Evolutionary conservation across 2,113 vertebrate genomes (phyloP).

Genomic region (Canis aureus): DNA sequence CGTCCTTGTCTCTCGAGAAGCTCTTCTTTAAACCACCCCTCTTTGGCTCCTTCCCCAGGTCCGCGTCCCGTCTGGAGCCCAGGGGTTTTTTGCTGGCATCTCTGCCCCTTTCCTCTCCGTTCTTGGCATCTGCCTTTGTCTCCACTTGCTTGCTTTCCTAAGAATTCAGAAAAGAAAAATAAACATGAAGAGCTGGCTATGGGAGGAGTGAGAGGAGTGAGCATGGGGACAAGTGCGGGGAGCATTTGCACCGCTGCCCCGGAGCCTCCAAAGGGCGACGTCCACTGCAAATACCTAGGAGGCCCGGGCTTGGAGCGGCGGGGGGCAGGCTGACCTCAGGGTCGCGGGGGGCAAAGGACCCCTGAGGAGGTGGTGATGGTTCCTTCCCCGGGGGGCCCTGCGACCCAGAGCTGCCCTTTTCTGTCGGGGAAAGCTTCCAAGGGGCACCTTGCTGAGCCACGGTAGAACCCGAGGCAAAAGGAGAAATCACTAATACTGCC

Average conservation of each 20-base stretch:
- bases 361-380: too few relatives aligned
- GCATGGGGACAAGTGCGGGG: not conserved
- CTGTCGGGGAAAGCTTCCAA: not conserved
- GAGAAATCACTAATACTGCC: not conserved
- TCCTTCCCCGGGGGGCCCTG: not conserved
- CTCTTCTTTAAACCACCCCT: slow-evolving; percentile 80
- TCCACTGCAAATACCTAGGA: not conserved
- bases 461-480: not conserved
- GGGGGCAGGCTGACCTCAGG: not conserved
- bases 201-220: not conserved
- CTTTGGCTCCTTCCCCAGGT: slow-evolving; percentile 81
- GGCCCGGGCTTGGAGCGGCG: not conserved
- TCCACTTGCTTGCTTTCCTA: slow-evolving; percentile 84
- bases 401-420: not conserved
- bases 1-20: slow-evolving; percentile 78
- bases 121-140: slow-evolving; percentile 81
- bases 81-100: slow-evolving; percentile 76
- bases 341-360: fast-evolving
- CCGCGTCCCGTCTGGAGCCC: slow-evolving; percentile 73
- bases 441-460: not conserved
- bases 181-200: slow-evolving; percentile 32
- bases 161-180: slow-evolving; percentile 73
- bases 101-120: slow-evolving; percentile 82
- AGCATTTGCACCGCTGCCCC: not conserved
- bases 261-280: not conserved